phyloP scores from a whole-genome alignment of 2,113 vertebrate genomes.

The Catharus bicknelli region DNA sequence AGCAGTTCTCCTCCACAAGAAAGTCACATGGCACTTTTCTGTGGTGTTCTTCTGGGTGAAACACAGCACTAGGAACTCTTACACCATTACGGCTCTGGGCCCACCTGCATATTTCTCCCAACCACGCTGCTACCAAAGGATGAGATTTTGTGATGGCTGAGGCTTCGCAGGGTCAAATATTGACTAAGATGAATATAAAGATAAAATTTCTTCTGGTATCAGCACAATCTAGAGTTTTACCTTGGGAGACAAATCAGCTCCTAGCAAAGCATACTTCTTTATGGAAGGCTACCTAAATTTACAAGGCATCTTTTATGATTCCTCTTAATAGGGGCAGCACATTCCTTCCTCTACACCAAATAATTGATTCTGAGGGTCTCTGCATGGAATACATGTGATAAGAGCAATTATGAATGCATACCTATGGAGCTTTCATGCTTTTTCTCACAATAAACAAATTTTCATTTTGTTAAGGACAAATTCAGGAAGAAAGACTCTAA shows the following conservation, averaged over 20 bases:
- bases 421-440: not conserved
- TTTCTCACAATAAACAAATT: not conserved
- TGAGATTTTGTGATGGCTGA: not conserved
- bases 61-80: not conserved
- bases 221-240: not conserved
- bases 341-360: not conserved
- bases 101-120: fast-evolving
- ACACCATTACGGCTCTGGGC: fast-evolving
- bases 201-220: not conserved
- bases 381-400: not conserved
- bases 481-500: not conserved
- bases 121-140: not conserved
- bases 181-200: not conserved
- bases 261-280: not conserved
- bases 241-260: not conserved
- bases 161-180: fast-evolving
- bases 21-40: fast-evolving
- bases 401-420: not conserved
- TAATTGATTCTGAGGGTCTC: not conserved
- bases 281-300: not conserved
- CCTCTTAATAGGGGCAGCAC: not conserved
- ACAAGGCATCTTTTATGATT: not conserved
- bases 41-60: not conserved
- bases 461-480: not conserved
- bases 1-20: fast-evolving